Evolutionary conservation across 2,797 vertebrate species (phyloP).

Genomic region (Loriculus beryllinus): DNA sequence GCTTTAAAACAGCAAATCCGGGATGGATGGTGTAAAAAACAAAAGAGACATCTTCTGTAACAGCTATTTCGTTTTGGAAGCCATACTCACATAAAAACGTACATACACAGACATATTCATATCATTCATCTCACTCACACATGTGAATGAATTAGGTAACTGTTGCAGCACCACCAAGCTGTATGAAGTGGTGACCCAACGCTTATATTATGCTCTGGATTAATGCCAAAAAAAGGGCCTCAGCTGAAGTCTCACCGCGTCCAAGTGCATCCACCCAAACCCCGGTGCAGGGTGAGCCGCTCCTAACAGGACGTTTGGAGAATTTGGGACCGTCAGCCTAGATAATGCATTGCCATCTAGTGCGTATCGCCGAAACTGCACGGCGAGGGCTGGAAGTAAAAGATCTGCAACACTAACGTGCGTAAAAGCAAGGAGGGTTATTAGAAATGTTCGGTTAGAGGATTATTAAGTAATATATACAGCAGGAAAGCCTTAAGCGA

Average conservation of each 20-base stretch:
- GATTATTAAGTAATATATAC: background rate
- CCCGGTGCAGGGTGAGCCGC: rapidly evolving
- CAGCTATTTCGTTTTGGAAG: background rate
- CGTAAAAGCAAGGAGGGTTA: too few species aligned
- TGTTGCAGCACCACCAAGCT: background rate
- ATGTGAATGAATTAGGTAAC: background rate
- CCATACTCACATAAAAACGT: background rate
- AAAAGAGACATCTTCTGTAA: background rate
- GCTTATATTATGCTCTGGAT: background rate
- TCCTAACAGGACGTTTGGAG: background rate
- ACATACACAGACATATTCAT: background rate
- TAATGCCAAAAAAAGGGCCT: background rate
- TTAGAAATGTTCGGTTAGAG: rapidly evolving
- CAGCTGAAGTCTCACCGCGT: background rate
- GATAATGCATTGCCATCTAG: conserved; percentile 51
- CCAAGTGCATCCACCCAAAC: background rate
- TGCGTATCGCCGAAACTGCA: background rate
- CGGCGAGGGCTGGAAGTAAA: rapidly evolving
- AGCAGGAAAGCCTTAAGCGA: background rate
- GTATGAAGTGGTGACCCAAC: background rate
- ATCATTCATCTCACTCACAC: background rate
- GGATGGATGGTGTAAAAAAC: background rate
- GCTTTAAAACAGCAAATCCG: background rate
- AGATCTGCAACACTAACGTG: rapidly evolving
- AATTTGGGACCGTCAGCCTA: background rate